These are phyloP conservation scores for Myotis vivesi DNA, from an alignment of 2,797 vertebrate species.

Conservation along the genomic window DNA sequence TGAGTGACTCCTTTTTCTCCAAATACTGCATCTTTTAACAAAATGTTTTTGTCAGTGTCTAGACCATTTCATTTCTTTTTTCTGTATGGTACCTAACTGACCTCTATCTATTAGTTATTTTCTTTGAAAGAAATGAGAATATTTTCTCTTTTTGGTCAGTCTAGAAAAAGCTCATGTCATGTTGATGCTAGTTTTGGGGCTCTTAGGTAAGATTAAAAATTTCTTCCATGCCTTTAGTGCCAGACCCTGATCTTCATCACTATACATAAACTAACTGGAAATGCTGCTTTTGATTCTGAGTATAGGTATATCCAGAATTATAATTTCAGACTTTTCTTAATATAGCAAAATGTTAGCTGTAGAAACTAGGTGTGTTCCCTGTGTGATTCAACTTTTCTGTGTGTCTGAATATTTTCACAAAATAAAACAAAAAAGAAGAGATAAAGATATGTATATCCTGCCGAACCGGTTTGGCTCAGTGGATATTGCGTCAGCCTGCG, in stretches of 20 bases:
- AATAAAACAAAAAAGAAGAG: neutral
- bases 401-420: neutral
- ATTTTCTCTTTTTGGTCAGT: slow-evolving; percentile 17
- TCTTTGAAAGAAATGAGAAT: slow-evolving; percentile 30
- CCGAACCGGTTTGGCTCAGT: too few species aligned
- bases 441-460: neutral
- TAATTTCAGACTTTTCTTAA: neutral
- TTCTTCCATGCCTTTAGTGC: slow-evolving; percentile 2
- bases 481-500: too few species aligned
- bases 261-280: neutral
- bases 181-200: slow-evolving; percentile 2
- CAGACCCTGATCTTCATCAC: neutral
- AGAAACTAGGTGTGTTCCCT: slow-evolving; percentile 21
- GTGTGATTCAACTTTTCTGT: neutral
- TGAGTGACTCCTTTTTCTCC: neutral
- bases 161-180: slow-evolving; percentile 15
- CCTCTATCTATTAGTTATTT: slow-evolving; percentile 13
- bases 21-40: neutral
- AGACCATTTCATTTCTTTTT: neutral
- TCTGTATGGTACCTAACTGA: neutral
- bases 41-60: neutral
- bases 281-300: neutral
- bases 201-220: slow-evolving; percentile 17
- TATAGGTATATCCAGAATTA: neutral
- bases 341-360: neutral